Evolutionary conservation across 2,888 invertebrate genomes (phyloP), one percentile per base, ranked within the genome.

Genomic region (Hyppa rectilinea): DNA sequence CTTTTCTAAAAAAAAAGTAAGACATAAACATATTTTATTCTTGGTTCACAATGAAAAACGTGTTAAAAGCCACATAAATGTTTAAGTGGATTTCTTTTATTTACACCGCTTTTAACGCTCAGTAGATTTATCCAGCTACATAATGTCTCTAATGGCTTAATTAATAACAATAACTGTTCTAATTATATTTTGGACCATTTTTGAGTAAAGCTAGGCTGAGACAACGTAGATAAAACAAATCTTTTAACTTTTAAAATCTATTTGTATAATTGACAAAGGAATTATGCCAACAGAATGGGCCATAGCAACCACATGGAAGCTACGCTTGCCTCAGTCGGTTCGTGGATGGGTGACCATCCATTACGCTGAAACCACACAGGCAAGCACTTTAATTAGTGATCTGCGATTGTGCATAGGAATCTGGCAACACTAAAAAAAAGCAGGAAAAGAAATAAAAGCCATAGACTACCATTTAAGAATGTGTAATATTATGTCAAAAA

Each of bases 121-220:
- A 72, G 50, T 66, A 55, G 65, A 49, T 66, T 66, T 72, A 53
- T 53, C 2, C 17, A 23, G 47, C 7, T 43, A 26, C 36, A 5
- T 20, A 52, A 55, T 62, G 36, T 58, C n/a, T 38, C 2, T 40
- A 65, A 62, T n/a, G 23, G 23, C 43, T 20, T 64, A 67, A 50
- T 43, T 17, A 78, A 55, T 73, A 73, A 26, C 50, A 58, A 78
- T 56, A 52, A 45, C 59, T 29, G 10, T 60, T 38, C 10, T 71
- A 59, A 71, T 64, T 52, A 12, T 2, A 23, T 45, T 23, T 63
- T 43, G 53, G 68, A 60, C 59, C 1, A 47, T 52, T 71, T 75
- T 63, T 17, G 38, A 75, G n/a, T 12, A 20, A 61, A 23, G 26
- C 36, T 50, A 65, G 38, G n/a, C 31, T 3, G 14, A 45, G 23